These are phyloP conservation scores for Palythoa grandis DNA, from an alignment of 92 coral and sea anemone genomes.

Conservation along the genomic window DNA sequence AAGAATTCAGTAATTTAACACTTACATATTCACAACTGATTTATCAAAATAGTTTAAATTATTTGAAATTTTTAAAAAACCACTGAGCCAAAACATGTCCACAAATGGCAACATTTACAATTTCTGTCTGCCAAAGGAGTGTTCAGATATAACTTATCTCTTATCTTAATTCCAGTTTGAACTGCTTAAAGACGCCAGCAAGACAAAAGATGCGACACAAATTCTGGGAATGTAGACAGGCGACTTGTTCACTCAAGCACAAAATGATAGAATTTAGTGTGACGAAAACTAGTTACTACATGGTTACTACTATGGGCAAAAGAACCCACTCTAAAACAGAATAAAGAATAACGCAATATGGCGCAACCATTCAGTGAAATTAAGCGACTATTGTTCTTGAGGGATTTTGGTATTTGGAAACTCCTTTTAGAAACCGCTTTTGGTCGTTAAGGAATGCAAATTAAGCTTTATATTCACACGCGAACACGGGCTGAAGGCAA, in stretches of 20 bases:
- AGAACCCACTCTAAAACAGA: neutral
- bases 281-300: neutral
- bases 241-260: constrained; percentile 10
- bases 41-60: constrained; percentile 29
- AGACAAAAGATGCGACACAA: constrained; percentile 9
- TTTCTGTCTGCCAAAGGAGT: neutral
- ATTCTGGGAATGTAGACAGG: neutral
- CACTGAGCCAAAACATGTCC: neutral
- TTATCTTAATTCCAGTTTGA: neutral
- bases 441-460: constrained; percentile 28
- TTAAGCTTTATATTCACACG: constrained; percentile 20
- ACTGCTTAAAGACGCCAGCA: constrained; percentile 21
- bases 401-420: neutral
- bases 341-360: neutral
- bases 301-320: neutral
- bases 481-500: constrained; percentile 20
- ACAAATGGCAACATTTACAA: constrained; percentile 12
- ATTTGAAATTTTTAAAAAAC: neutral
- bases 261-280: constrained; percentile 13
- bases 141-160: neutral
- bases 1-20: neutral
- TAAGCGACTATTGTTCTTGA: constrained; percentile 9
- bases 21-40: neutral
- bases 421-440: neutral
- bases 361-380: neutral